Conservation (phyloP, 92 coral and sea anemone species). For the Actinernus sp. region DNA sequence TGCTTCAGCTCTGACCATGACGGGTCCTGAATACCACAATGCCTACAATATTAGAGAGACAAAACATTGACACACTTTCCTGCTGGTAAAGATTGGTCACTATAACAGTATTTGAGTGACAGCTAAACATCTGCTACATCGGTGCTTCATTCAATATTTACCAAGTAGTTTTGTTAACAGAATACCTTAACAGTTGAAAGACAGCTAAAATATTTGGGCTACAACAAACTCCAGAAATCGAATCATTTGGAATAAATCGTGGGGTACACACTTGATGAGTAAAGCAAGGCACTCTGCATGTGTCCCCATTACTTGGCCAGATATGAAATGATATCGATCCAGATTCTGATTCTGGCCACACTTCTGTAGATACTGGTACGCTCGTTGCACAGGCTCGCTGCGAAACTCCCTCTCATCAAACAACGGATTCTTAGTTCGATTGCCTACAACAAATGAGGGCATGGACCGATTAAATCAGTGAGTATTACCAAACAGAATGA, state of each 20-base stretch:
- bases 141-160: too few relatives aligned
- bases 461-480: not conserved
- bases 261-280: constrained; percentile 36
- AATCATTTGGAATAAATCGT: too few relatives aligned
- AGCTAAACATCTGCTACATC: too few relatives aligned
- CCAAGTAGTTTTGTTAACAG: too few relatives aligned
- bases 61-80: too few relatives aligned
- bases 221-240: too few relatives aligned
- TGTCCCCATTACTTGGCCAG: constrained; percentile 21
- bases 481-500: too few relatives aligned
- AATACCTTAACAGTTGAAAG: too few relatives aligned
- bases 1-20: constrained; percentile 91
- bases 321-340: constrained; percentile 60
- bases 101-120: too few relatives aligned
- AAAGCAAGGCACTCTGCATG: constrained; percentile 50
- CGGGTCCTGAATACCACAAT: constrained; percentile 88
- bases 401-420: constrained; percentile 69
- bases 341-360: constrained; percentile 40
- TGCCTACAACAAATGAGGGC: not conserved
- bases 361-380: constrained; percentile 75
- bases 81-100: too few relatives aligned
- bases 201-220: too few relatives aligned
- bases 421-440: constrained; percentile 14
- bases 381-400: constrained; percentile 79
- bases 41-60: too few relatives aligned